Conservation (phyloP, 2,888 invertebrate species). For the Eristalis pertinax region DNA sequence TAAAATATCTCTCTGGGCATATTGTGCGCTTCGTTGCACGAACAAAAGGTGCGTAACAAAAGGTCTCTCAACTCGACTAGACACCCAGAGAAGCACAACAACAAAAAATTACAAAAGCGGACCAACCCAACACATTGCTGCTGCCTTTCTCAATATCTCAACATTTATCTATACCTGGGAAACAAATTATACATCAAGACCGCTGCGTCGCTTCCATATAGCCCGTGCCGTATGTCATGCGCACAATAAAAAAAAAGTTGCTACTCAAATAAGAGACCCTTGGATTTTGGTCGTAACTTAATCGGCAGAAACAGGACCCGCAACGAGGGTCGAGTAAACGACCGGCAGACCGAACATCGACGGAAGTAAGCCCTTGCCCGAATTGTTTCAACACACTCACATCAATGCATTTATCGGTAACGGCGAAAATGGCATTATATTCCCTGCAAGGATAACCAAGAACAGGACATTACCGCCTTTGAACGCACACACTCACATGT, state of each 20-base stretch:
- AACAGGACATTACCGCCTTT: conserved; percentile 49
- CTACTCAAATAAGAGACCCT: conserved; percentile 1
- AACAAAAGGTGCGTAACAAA: conserved; percentile 44
- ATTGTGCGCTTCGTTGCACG: conserved; percentile 29
- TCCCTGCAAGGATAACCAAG: conserved; percentile 36
- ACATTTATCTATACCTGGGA: conserved; percentile 19
- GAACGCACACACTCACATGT: background rate
- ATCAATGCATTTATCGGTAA: conserved; percentile 14
- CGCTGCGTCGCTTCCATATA: conserved; percentile 21
- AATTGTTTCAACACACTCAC: conserved; percentile 5
- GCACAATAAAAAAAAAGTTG: background rate
- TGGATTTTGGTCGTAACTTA: conserved; percentile 4
- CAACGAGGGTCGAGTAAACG: conserved; percentile 38
- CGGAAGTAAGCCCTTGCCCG: conserved; percentile 59
- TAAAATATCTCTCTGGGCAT: conserved; percentile 10
- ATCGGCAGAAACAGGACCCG: conserved; percentile 48
- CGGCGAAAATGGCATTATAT: conserved; percentile 10
- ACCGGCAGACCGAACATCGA: conserved; percentile 22
- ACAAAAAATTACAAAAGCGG: conserved; percentile 7
- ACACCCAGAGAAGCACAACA: conserved; percentile 12
- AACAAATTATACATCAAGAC: conserved; percentile 22
- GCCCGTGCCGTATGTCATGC: conserved; percentile 48
- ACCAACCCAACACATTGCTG: background rate
- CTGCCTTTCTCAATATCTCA: conserved; percentile 10
- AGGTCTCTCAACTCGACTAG: conserved; percentile 36